Evolutionary conservation across 2,888 invertebrate species (phyloP), one percentile per base, ranked within the genome.

Genomic region (Agrilus cyanescens): DNA sequence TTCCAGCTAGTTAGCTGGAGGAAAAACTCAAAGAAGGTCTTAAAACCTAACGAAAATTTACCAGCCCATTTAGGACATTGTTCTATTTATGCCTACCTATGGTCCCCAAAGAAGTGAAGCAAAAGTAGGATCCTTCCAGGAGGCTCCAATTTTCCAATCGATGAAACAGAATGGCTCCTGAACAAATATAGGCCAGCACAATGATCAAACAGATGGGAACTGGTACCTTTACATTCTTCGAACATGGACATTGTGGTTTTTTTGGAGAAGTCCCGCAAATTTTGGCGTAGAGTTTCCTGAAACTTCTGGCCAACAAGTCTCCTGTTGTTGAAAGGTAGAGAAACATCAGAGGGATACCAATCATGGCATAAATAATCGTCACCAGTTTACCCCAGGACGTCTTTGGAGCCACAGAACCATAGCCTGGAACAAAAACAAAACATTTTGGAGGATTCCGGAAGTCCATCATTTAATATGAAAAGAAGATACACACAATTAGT

Each of bases 141-240:
- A 88, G 76, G 46, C 80, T 82, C 97, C 96, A 97, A 52, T 80
- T 79, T 65, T 96, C 96, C 61, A 94, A 83, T 41, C 84, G 75
- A 47, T 86, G 83, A 66, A 97, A 97, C 50, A 96, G 74, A 46
- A 88, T 71, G 1, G 94, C 87, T 12, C 96, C 96, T 30, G 88
- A 80, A 45, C 84, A 82, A 56, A 96, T 79, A 67, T 96, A 96
- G 51, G 82, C 75, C 37, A 88, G 72, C 57, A 96, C 80, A 34
- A 95, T 82, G 52, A 89, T 70, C 46, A 94, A 70, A 60, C 93
- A 91, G 39, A 96, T 74, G 41, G 81, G 76, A 45, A 94, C 82
- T 37, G 96, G 96, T 46, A 96, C 93, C 51, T 86, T 75, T 40
- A 84, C 78, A 51, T 75, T 73, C 54, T 73, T 72, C 31, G 72